Percentiles rank a stretch among this genome's conserved stretches.
Conservation (phyloP, 2,113 vertebrate species). For the Tringa solitaria region DNA sequence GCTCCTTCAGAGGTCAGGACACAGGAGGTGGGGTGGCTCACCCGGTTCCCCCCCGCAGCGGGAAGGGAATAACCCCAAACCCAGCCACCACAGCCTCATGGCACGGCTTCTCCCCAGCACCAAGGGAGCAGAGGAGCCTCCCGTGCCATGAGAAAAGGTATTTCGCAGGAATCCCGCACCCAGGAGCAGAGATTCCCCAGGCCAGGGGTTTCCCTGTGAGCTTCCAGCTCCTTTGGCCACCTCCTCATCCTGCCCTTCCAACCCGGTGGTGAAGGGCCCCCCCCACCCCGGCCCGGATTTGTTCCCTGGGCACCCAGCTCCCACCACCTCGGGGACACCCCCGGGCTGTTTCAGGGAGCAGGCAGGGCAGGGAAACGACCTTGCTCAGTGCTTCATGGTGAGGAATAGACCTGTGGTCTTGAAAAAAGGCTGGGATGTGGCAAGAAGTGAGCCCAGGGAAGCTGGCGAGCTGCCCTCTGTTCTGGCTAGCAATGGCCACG, state of each 20-base stretch:
- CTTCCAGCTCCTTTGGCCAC: background rate
- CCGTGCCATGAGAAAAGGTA: background rate
- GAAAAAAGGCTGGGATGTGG: background rate
- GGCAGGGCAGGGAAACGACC: background rate
- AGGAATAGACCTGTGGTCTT: background rate
- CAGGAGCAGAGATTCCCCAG: background rate
- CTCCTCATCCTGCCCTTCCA: background rate
- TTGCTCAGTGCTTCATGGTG: background rate
- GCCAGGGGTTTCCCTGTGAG: background rate
- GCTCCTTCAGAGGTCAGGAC: background rate
- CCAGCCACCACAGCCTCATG: background rate
- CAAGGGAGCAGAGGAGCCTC: background rate
- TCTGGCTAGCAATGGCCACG: background rate
- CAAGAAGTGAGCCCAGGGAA: background rate
- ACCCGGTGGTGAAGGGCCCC: rapidly evolving
- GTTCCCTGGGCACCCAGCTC: background rate
- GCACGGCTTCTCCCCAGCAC: background rate
- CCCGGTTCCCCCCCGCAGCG: background rate
- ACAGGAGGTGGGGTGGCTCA: rapidly evolving
- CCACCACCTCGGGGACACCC: rapidly evolving
- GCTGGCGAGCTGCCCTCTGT: background rate
- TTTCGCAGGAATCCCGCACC: background rate
- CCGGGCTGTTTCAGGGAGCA: background rate
- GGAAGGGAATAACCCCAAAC: background rate
- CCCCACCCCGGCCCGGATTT: rapidly evolving